A percentile compares a stretch with the other conserved stretches of the same genome.
phyloP scores from a whole-genome alignment of 2,113 vertebrate species.

The Pluvianellus socialis region DNA sequence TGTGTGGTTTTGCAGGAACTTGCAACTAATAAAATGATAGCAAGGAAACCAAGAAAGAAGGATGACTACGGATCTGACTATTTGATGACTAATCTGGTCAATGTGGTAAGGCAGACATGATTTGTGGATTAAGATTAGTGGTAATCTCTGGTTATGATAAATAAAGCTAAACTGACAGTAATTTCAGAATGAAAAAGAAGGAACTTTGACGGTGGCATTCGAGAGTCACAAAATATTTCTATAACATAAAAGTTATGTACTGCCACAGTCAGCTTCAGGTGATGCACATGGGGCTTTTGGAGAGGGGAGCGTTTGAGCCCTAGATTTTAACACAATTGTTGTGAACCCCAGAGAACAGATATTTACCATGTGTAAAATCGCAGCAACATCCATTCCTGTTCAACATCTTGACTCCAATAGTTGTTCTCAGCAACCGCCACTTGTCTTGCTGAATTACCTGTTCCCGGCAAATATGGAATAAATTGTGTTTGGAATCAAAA shows the following conservation, averaged over 20 bases:
- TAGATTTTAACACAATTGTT: neutral
- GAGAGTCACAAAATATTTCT: neutral
- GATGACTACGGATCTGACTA: neutral
- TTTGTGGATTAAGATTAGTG: neutral
- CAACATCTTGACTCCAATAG: neutral
- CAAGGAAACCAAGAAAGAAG: neutral
- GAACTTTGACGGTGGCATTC: neutral
- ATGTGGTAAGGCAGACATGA: neutral
- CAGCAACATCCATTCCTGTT: neutral
- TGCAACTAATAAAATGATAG: slow-evolving; percentile 31
- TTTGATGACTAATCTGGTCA: slow-evolving; percentile 25
- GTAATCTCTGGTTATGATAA: neutral
- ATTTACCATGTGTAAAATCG: neutral
- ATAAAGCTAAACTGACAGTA: neutral
- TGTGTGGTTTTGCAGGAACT: slow-evolving; percentile 26
- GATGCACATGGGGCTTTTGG: neutral
- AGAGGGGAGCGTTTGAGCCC: neutral
- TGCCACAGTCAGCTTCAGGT: neutral
- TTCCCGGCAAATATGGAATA: neutral
- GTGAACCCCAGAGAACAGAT: neutral
- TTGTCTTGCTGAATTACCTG: neutral
- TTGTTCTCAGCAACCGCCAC: neutral
- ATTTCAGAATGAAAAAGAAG: neutral
- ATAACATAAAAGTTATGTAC: neutral
- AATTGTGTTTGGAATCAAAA: neutral